These are phyloP conservation scores for Phaethornis superciliosus DNA, from an alignment of 2,113 vertebrate species.

Conservation along the genomic window DNA sequence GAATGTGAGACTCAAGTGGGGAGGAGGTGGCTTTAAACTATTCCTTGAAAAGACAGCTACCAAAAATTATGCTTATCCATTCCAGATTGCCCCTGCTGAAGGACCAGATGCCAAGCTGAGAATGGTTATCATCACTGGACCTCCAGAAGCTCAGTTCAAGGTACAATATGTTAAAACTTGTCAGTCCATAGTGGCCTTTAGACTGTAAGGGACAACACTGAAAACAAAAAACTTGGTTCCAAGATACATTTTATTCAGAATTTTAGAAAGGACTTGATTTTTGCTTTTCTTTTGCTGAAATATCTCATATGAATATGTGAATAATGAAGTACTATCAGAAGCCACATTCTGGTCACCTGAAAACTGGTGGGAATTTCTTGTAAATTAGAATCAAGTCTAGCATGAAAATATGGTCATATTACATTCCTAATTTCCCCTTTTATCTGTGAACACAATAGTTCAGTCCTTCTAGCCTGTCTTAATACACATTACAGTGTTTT, in stretches of 20 bases:
- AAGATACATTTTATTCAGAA: background rate
- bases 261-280: background rate
- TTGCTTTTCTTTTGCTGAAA: background rate
- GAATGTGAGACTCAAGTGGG: constrained; percentile 41
- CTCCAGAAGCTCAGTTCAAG: constrained; percentile 99
- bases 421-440: background rate
- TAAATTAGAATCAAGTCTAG: background rate
- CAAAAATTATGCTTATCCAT: constrained; percentile 57
- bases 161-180: constrained; percentile 65
- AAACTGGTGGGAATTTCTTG: background rate
- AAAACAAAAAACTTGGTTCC: background rate
- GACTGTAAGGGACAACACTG: background rate
- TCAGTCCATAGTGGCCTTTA: background rate
- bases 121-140: constrained; percentile 95
- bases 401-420: background rate
- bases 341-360: background rate
- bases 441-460: background rate
- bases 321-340: background rate
- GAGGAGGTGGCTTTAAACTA: constrained; percentile 39
- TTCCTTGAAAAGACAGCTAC: constrained; percentile 31
- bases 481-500: background rate
- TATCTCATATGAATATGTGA: background rate
- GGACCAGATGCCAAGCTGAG: constrained; percentile 92
- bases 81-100: constrained; percentile 95
- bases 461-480: background rate